Percentiles rank a stretch among this genome's conserved stretches.
These are phyloP conservation scores for Calliphora vomitoria DNA, from an alignment of 2,888 invertebrate genomes.

Conservation along the genomic window DNA sequence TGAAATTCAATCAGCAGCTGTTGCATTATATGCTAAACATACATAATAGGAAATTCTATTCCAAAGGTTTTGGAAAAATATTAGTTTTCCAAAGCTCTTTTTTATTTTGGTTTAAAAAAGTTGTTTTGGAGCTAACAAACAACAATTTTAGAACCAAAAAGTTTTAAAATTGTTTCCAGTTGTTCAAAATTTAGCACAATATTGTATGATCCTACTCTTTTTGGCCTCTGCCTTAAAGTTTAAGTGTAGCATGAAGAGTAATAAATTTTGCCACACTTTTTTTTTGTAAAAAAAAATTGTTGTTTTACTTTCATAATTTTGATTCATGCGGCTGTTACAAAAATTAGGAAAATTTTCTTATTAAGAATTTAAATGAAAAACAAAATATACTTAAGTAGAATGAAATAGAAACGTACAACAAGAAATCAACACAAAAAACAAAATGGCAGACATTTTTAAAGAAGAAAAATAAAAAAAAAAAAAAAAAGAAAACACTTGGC, in stretches of 20 bases:
- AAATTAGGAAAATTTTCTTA: neutral
- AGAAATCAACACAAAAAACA: constrained; percentile 34
- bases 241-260: neutral
- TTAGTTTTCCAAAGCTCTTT: too few relatives aligned
- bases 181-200: too few relatives aligned
- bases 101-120: too few relatives aligned
- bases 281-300: neutral
- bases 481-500: neutral
- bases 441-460: constrained; percentile 66
- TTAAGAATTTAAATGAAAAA: neutral
- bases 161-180: too few relatives aligned
- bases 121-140: too few relatives aligned
- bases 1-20: too few relatives aligned
- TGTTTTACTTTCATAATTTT: constrained; percentile 7
- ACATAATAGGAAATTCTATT: too few relatives aligned
- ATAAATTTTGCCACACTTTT: constrained; percentile 1
- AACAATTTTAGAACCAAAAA: too few relatives aligned
- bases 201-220: too few relatives aligned
- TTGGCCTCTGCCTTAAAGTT: too few relatives aligned
- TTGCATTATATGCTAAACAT: too few relatives aligned
- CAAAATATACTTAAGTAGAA: neutral
- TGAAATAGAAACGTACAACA: neutral
- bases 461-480: neutral
- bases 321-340: constrained; percentile 1
- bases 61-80: too few relatives aligned